A percentile compares a stretch with the other conserved stretches of the same genome.
Conservation (phyloP, 1,140 invertebrate genomes). For the Anastrepha obliqua region DNA sequence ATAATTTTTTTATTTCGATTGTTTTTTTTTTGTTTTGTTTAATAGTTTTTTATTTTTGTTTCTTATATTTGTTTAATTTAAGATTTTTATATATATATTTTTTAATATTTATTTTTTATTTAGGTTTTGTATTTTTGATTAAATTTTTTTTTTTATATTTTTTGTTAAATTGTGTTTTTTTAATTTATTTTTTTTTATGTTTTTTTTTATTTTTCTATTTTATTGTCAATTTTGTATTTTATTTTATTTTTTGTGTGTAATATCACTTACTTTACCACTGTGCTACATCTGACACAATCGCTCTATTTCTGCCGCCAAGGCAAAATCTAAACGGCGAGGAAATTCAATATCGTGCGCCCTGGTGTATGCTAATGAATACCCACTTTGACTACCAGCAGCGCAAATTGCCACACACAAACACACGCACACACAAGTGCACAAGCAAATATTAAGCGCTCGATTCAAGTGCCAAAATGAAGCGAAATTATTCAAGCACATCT, state of each 20-base stretch:
- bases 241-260: neutral
- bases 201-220: too few relatives aligned
- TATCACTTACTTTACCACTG: neutral
- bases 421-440: neutral
- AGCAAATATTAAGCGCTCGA: conserved; percentile 29
- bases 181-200: too few relatives aligned
- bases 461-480: conserved; percentile 52
- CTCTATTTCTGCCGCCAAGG: neutral
- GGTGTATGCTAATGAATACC: conserved; percentile 50
- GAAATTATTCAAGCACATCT: conserved; percentile 39
- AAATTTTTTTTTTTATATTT: too few relatives aligned
- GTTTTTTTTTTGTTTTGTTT: too few relatives aligned
- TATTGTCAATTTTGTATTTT: neutral
- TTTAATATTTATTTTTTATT: too few relatives aligned
- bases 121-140: too few relatives aligned
- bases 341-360: conserved; percentile 31
- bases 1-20: too few relatives aligned
- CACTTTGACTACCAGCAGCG: conserved; percentile 23
- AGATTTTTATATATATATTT: too few relatives aligned
- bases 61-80: too few relatives aligned
- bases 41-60: too few relatives aligned
- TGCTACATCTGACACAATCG: neutral
- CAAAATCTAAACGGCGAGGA: conserved; percentile 5
- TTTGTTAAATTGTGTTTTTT: too few relatives aligned
- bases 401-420: conserved; percentile 6